These are phyloP conservation scores for Orthosia cruda DNA, from an alignment of 2,888 invertebrate genomes.

Conservation along the genomic window DNA sequence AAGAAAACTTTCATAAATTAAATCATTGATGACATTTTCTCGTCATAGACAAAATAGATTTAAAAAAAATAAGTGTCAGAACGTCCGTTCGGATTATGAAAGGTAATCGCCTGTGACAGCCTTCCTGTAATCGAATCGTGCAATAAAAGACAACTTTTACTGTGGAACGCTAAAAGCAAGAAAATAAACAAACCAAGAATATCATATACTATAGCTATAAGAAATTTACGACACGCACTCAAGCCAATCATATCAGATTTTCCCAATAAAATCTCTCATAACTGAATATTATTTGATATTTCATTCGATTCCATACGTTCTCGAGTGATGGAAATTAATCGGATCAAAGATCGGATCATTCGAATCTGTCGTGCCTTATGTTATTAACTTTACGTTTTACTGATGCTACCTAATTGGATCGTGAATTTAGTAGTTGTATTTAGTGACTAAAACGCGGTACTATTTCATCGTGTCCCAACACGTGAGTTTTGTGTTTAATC, in stretches of 20 bases:
- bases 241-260: constrained; percentile 38
- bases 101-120: constrained; percentile 27
- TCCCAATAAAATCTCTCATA: constrained; percentile 47
- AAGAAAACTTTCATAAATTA: not conserved
- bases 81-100: not conserved
- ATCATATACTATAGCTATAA: constrained; percentile 9
- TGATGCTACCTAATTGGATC: constrained; percentile 37
- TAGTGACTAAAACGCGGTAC: constrained; percentile 14
- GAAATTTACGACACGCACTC: constrained; percentile 29
- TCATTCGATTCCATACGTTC: constrained; percentile 32
- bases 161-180: constrained; percentile 27
- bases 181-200: constrained; percentile 41
- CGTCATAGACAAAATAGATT: not conserved
- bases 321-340: constrained; percentile 40
- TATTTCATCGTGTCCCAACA: constrained; percentile 20
- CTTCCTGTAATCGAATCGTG: constrained; percentile 52
- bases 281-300: constrained; percentile 42
- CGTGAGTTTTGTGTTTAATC: constrained; percentile 28
- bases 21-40: not conserved
- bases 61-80: constrained; percentile 1
- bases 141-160: constrained; percentile 46
- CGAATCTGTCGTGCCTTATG: constrained; percentile 18
- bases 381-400: constrained; percentile 32
- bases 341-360: constrained; percentile 35
- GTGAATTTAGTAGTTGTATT: constrained; percentile 29